Evolutionary conservation across 1,140 invertebrate species (phyloP).

Genomic region (Tenebrio molitor): DNA sequence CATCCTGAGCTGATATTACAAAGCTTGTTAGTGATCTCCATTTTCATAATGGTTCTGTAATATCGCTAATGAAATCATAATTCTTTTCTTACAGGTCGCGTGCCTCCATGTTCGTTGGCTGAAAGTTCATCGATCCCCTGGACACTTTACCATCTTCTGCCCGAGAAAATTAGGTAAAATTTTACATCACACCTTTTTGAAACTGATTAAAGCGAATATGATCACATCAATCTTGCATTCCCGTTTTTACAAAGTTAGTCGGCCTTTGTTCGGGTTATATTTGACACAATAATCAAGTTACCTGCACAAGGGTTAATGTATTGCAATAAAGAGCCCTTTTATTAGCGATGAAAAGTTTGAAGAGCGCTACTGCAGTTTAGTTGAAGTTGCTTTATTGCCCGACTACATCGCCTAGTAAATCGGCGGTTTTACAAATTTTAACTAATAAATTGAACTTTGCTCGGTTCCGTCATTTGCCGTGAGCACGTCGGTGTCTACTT

Average conservation of each 20-base stretch:
- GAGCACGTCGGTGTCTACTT: background rate
- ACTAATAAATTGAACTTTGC: constrained; percentile 12
- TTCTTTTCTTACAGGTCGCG: constrained; percentile 50
- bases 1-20: background rate
- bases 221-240: constrained; percentile 2
- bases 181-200: background rate
- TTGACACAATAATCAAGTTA: constrained; percentile 12
- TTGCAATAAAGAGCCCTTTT: constrained; percentile 6
- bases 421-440: background rate
- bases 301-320: background rate
- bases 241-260: background rate
- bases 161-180: constrained; percentile 4
- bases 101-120: constrained; percentile 26
- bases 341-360: constrained; percentile 26
- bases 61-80: constrained; percentile 49
- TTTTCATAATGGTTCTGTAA: constrained; percentile 39
- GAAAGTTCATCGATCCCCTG: constrained; percentile 38
- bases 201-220: background rate
- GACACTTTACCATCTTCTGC: constrained; percentile 18
- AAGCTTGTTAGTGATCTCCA: constrained; percentile 27
- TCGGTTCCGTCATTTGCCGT: too few relatives aligned
- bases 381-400: background rate
- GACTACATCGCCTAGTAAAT: background rate
- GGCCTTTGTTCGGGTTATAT: background rate
- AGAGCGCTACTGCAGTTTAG: constrained; percentile 10